A percentile compares a stretch with the other conserved stretches of the same genome.
phyloP scores from a whole-genome alignment of 2,888 invertebrate species.

The Drosophila flavopinicola region DNA sequence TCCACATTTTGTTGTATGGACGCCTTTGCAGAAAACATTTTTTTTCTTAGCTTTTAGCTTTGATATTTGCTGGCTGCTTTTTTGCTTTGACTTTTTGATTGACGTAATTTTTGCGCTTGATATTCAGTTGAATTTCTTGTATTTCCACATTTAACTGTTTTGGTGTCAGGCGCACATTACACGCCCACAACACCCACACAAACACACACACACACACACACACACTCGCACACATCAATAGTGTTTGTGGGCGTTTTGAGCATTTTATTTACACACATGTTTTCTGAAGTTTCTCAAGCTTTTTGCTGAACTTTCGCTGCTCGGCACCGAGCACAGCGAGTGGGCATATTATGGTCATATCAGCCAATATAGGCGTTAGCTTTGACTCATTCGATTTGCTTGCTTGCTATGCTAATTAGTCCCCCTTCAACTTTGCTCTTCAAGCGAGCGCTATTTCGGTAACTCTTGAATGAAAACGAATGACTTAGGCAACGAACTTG shows the following conservation, averaged over 20 bases:
- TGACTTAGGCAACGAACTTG: slow-evolving; percentile 73
- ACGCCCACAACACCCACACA: slow-evolving; percentile 68
- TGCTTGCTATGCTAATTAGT: slow-evolving; percentile 60
- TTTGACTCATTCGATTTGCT: slow-evolving; percentile 59
- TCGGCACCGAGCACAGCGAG: slow-evolving; percentile 11
- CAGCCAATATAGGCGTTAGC: slow-evolving; percentile 29
- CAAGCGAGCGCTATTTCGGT: slow-evolving; percentile 21
- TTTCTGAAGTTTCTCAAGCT: slow-evolving; percentile 49
- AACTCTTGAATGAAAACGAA: slow-evolving; percentile 37
- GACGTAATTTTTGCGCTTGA: slow-evolving; percentile 80
- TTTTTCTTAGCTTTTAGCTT: slow-evolving; percentile 39
- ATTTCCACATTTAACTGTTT: slow-evolving; percentile 79
- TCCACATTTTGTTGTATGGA: slow-evolving; percentile 50
- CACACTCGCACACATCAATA: slow-evolving; percentile 28
- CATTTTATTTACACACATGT: slow-evolving; percentile 52
- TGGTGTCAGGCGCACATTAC: slow-evolving; percentile 75
- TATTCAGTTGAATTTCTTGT: slow-evolving; percentile 80
- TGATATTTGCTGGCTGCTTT: slow-evolving; percentile 44
- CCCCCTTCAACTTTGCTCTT: slow-evolving; percentile 65
- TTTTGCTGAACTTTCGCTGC: slow-evolving; percentile 67
- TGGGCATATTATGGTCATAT: slow-evolving; percentile 33
- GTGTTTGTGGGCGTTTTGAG: slow-evolving; percentile 52
- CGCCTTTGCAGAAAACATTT: slow-evolving; percentile 72
- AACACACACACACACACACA: slow-evolving; percentile 19
- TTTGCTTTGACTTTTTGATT: slow-evolving; percentile 74